phyloP scores from a whole-genome alignment of 2,113 vertebrate genomes.

The Amia ocellicauda region DNA sequence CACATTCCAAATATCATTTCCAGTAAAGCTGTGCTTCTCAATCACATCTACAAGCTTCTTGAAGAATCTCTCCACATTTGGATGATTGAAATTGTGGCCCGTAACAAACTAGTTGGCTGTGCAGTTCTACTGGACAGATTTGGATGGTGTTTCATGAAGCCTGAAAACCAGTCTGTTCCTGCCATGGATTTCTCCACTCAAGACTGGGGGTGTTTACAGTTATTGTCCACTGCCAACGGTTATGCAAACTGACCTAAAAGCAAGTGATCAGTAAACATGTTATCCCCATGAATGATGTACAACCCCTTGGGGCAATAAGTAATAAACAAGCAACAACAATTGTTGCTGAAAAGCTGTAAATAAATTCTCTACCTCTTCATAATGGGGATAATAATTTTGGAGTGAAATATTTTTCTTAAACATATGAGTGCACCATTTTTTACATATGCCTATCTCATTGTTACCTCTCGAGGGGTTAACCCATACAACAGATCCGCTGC shows the following conservation, averaged over 20 bases:
- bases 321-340: too few relatives aligned
- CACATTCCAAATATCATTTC: conserved; percentile 9
- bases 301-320: too few relatives aligned
- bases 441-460: conserved; percentile 6
- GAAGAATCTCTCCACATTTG: conserved; percentile 11
- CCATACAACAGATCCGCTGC: conserved; percentile 10
- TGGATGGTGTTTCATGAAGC: conserved; percentile 15
- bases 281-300: too few relatives aligned
- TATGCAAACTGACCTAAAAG: too few relatives aligned
- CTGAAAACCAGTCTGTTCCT: conserved; percentile 17
- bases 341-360: too few relatives aligned
- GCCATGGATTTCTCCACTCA: conserved; percentile 12
- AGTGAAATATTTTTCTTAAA: too few relatives aligned
- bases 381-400: too few relatives aligned
- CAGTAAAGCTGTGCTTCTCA: conserved; percentile 14
- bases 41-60: conserved; percentile 13
- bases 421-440: too few relatives aligned
- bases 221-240: conserved; percentile 1
- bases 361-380: too few relatives aligned
- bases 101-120: conserved; percentile 16
- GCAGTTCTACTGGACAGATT: conserved; percentile 12
- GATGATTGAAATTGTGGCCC: conserved; percentile 9
- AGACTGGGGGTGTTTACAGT: conserved; percentile 10
- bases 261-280: too few relatives aligned
- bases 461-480: conserved; percentile 8